phyloP scores from a whole-genome alignment of 2,888 invertebrate genomes.

The Catocala fraxini region DNA sequence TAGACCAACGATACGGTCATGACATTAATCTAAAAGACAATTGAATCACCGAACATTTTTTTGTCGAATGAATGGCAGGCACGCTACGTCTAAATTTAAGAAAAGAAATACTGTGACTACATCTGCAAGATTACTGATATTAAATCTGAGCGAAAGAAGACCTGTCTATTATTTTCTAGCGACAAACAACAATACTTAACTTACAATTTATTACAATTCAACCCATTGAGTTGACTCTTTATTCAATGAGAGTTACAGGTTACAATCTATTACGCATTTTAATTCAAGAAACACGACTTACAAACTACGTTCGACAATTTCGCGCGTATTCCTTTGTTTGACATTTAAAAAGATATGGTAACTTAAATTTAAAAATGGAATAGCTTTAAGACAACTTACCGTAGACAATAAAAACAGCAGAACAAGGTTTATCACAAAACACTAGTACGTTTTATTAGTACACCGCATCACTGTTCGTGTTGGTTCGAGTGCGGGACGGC shows the following conservation, averaged over 20 bases:
- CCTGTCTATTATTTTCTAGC: too few species aligned
- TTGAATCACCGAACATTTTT: not conserved
- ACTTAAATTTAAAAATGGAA: constrained; percentile 5
- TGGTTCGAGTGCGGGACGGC: constrained; percentile 42
- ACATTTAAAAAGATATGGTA: not conserved
- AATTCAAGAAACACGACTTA: not conserved
- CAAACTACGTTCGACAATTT: not conserved
- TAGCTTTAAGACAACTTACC: constrained; percentile 57
- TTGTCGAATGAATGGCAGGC: not conserved
- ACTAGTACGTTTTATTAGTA: constrained; percentile 65
- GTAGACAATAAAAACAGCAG: constrained; percentile 51
- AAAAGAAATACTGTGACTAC: not conserved
- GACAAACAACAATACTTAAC: too few species aligned
- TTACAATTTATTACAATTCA: too few species aligned
- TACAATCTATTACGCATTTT: not conserved
- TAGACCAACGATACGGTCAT: not conserved
- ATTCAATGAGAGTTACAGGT: too few species aligned
- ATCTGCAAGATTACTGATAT: not conserved
- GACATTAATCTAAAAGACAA: not conserved
- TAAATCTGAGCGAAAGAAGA: too few species aligned
- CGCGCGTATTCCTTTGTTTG: not conserved
- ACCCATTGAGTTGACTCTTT: too few species aligned
- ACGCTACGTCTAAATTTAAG: not conserved
- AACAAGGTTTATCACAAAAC: constrained; percentile 57
- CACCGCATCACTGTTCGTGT: constrained; percentile 75